Conservation (phyloP, 2,797 vertebrate genomes). For the Myripristis jacobus region DNA sequence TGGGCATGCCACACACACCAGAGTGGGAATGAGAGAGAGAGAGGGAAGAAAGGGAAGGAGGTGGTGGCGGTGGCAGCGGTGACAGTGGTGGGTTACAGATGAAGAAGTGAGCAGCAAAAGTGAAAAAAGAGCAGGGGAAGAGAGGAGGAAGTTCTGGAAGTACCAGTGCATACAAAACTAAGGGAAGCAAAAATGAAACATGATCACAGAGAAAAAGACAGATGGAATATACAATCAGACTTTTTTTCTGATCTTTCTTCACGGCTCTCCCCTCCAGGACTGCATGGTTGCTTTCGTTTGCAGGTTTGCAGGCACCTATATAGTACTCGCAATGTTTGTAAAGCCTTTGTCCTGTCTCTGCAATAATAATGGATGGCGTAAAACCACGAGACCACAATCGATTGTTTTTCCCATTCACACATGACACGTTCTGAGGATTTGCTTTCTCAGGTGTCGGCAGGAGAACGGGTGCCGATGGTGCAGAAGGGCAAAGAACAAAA, state of each 20-base stretch:
- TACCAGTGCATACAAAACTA: constrained; percentile 1
- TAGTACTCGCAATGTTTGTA: constrained; percentile 15
- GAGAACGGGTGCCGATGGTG: constrained; percentile 19
- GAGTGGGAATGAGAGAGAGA: constrained; percentile 43
- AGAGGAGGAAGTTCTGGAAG: constrained; percentile 37
- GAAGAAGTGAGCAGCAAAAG: constrained; percentile 28
- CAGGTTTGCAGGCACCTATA: background rate
- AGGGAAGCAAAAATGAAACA: constrained; percentile 2
- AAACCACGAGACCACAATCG: background rate
- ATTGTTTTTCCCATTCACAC: constrained; percentile 18
- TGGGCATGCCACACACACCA: constrained; percentile 65
- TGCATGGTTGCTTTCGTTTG: too few relatives aligned
- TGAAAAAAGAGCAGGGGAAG: constrained; percentile 30
- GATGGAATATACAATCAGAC: constrained; percentile 4
- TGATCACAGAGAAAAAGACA: constrained; percentile 6
- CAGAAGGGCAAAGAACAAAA: constrained; percentile 13
- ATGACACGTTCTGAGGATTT: constrained; percentile 13
- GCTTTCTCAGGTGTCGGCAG: constrained; percentile 26
- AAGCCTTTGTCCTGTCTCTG: constrained; percentile 27
- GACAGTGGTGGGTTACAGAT: background rate
- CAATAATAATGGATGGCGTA: constrained; percentile 23
- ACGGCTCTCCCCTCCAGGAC: too few relatives aligned
- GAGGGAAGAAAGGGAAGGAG: constrained; percentile 35
- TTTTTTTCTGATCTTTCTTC: too few relatives aligned
- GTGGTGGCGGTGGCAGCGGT: constrained; percentile 14